Evolutionary conservation across 2,888 invertebrate species (phyloP).

Genomic region (Drosophila affinis): DNA sequence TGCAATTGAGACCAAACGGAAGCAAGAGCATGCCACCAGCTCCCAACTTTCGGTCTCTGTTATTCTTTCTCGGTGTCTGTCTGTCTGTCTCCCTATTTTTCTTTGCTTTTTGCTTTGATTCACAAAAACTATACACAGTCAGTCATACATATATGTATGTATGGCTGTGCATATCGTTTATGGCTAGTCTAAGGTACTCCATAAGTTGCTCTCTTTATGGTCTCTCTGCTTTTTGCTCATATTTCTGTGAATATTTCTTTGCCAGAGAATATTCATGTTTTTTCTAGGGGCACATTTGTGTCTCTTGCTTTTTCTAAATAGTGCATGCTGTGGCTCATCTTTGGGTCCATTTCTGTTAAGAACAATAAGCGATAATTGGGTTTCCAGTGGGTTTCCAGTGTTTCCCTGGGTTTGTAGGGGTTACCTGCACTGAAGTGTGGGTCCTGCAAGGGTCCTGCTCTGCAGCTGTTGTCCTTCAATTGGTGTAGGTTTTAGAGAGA

Average conservation of each 20-base stretch:
- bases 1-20: constrained; percentile 76
- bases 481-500: not conserved
- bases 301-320: not conserved
- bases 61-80: constrained; percentile 1
- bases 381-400: not conserved
- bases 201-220: not conserved
- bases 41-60: constrained; percentile 29
- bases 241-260: not conserved
- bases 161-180: not conserved
- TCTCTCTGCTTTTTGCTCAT: not conserved
- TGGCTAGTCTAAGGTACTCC: not conserved
- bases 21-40: constrained; percentile 61
- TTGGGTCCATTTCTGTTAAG: not conserved
- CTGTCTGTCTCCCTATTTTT: constrained; percentile 2
- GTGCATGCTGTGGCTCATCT: not conserved
- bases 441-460: not conserved
- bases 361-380: not conserved
- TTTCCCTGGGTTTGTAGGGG: not conserved
- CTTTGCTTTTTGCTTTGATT: constrained; percentile 6
- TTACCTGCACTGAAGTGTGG: not conserved
- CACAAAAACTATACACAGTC: not conserved
- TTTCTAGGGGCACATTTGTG: not conserved
- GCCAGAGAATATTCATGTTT: not conserved
- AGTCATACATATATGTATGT: not conserved
- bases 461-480: not conserved